Percentiles rank a stretch among this genome's conserved stretches.
phyloP scores from a whole-genome alignment of 2,113 vertebrate genomes.

The Naja naja region DNA sequence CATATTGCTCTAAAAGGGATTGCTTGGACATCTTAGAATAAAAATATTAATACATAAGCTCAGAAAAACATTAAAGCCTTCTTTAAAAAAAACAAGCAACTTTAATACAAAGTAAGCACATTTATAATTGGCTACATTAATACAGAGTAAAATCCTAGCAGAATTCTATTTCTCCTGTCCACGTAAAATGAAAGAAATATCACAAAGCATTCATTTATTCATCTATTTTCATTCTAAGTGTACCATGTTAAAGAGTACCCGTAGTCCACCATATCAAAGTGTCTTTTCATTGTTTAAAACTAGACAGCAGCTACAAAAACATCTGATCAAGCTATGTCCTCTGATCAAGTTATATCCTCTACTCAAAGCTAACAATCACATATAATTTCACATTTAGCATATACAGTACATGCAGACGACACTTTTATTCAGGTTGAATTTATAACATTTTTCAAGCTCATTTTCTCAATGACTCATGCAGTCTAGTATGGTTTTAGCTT shows the following conservation, averaged over 20 bases:
- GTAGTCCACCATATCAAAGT: background rate
- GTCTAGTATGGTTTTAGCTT: background rate
- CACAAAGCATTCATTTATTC: background rate
- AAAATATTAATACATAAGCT: background rate
- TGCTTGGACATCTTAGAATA: background rate
- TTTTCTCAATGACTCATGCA: background rate
- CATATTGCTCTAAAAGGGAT: background rate
- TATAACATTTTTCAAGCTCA: background rate
- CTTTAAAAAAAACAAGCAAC: background rate
- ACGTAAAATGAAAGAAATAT: background rate
- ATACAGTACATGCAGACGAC: background rate
- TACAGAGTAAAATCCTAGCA: background rate
- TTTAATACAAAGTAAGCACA: background rate
- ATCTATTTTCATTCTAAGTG: background rate
- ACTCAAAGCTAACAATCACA: background rate
- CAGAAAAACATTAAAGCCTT: background rate
- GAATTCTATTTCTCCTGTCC: background rate
- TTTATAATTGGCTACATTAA: background rate
- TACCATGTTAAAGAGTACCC: background rate
- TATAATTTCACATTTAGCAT: background rate
- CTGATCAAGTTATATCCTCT: background rate
- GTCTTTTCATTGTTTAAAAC: background rate
- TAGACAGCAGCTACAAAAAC: background rate
- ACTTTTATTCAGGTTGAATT: background rate
- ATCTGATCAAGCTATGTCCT: background rate